These are phyloP conservation scores for Drosophila pseudoananassae DNA, from an alignment of 1,140 invertebrate species.

Conservation along the genomic window DNA sequence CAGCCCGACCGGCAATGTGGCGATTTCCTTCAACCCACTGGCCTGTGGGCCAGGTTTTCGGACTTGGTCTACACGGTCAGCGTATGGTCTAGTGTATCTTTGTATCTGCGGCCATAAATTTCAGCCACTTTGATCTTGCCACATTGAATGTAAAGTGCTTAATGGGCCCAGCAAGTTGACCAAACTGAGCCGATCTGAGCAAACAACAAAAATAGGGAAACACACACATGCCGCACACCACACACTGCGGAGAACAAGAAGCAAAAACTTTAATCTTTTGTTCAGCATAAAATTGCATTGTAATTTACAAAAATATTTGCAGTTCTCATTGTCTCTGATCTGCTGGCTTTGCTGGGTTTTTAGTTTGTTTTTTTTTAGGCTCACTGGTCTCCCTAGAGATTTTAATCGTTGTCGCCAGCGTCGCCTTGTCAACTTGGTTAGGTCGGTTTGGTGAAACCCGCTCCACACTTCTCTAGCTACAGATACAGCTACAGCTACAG, in stretches of 20 bases:
- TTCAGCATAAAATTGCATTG: constrained; percentile 76
- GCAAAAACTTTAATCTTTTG: constrained; percentile 63
- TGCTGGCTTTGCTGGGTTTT: constrained; percentile 12
- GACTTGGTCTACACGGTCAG: constrained; percentile 8
- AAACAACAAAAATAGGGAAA: constrained; percentile 40
- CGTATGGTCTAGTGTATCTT: constrained; percentile 56
- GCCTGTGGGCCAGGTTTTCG: constrained; percentile 38
- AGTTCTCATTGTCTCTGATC: constrained; percentile 49
- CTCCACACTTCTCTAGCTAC: background rate
- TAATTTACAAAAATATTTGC: constrained; percentile 76
- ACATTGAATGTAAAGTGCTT: constrained; percentile 82
- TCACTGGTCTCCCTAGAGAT: constrained; percentile 70
- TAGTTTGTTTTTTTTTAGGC: constrained; percentile 24
- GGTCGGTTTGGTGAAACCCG: constrained; percentile 8
- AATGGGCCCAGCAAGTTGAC: constrained; percentile 63
- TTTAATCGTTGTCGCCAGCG: constrained; percentile 81
- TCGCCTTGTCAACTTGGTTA: constrained; percentile 69
- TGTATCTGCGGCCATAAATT: constrained; percentile 69
- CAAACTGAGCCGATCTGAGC: constrained; percentile 5
- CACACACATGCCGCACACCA: background rate
- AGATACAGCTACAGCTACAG: background rate
- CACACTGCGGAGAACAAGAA: constrained; percentile 16
- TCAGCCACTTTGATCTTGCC: constrained; percentile 79
- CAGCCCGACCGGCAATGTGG: constrained; percentile 22
- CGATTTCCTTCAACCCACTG: constrained; percentile 41